Base-by-base conservation (phyloP, 2,888 invertebrate genomes). In the Flexamia atlantica region DNA sequence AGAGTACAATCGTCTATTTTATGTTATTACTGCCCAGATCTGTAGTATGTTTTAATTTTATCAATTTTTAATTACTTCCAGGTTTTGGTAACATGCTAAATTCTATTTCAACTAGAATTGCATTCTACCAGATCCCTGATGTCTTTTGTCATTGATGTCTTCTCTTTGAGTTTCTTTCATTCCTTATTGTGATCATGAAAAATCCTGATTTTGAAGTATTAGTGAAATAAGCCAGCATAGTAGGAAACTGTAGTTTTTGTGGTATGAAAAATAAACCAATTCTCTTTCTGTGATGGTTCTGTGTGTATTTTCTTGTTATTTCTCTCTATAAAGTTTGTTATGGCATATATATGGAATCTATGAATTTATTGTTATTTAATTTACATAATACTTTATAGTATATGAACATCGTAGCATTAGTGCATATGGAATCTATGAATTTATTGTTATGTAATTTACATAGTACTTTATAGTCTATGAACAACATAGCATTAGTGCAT, bases 221-320 rank as follows among this genome's bases (percentile, higher is more conserved):
- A 36, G 36, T 36, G 9, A 9, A 7, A 9, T 36, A 36, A 36
- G 36, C 36, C 36, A 7, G 36, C 9, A 36, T 7, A 36, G 9
- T 36, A 36, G 4, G 36, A 7, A n/a, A n/a, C n/a, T 46, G 46
- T 46, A 17, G 7, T 46, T 46, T 46, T 17, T 46, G 2, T 46
- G 12, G 7, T 46, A 3, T 10, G 12, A 46, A 46, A 46, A 30
- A 36, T 40, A 36, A 20, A 23, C 7, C 7, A n/a, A 20, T 72
- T n/a, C 7, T 40, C 17, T 23, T 23, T 30, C 72, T 72, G 72
- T 72, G 72, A 40, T 72, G 72, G 40, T 23, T 72, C 30, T 40
- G 23, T 42, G 42, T 72, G 23, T 72, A 40, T 0, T 36, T 72
- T 40, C 17, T 72, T 72, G 10, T 20, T 72, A 40, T 36, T 72